Evolutionary conservation across 2,797 vertebrate genomes (phyloP), one percentile per base, ranked within the genome.

Genomic region (Moxostoma hubbsi): DNA sequence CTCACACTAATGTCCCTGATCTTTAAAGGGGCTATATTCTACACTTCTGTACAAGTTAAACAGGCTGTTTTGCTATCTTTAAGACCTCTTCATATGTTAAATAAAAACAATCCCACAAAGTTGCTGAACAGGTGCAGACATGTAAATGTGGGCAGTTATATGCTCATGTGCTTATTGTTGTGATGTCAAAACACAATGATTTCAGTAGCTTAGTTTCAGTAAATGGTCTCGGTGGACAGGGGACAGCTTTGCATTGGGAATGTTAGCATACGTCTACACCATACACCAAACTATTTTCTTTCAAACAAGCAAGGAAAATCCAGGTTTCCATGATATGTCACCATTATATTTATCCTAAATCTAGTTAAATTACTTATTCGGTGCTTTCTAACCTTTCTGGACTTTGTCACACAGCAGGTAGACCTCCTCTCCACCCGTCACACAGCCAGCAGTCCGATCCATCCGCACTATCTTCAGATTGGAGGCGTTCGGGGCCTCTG

Each of bases 351-450:
- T 36, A 36, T 2, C 50, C 9, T 51, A 11, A 51, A 11, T 53
- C 51, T 53, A 11, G 10, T 53, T 12, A 53, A 24, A 24, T 24
- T 24, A 24, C 18, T 24, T 24, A 24, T 24, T 36, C 36, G 4
- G 0, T 4, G 55, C n/a, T 73, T 18, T 73, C 89, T 87, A 87
- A 98, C 98, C 98, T 97, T 99, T 99, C 89, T 99, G 97, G 84
- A 99, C 97, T 85, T 99, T 99, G 93, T 99, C 98, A 85, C 98
- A 99, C 71, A 99, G 95, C 85, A 99, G 93, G 88, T 99, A 99
- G 74, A 99, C 96, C 85, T 99, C 98, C 88, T 99, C 97, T 75
- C 97, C 98, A 59, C 98, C 97, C 0, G 95, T 97, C 71, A 99
- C 97, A 0, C 97, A 99, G 47, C 98, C 98, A 0, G 98, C 96